Evolutionary conservation across 2,888 invertebrate genomes (phyloP), one percentile per base, ranked within the genome.

Genomic region (Germaria angustata): DNA sequence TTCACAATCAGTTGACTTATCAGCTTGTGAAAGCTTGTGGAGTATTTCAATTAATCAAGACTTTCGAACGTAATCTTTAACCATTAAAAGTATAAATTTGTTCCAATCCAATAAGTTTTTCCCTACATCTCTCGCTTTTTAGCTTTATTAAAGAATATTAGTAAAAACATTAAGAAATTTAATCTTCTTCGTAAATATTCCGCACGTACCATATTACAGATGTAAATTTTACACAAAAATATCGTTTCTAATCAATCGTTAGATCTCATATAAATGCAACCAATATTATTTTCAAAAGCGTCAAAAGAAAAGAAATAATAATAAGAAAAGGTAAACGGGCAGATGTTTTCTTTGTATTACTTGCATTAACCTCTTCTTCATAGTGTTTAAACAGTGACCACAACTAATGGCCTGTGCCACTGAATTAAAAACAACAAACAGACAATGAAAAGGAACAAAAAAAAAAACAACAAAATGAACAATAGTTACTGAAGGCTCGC

Each of bases 371-470:
- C 39, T 66, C 24, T 57, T 24, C 32, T 59, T 46, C 17, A 34
- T 28, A n/a, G 51, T 68, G 69, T 82, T 82, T 82, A 69, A 82
- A 82, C 69, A 81, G 78, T 88, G 89, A 89, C 89, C 89, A 87
- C 89, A 88, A 89, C 89, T 89, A 90, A 89, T 89, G 89, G 89
- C 88, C 89, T 89, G 90, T 90, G 89, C 89, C 89, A 89, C 89
- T 87, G 89, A 85, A 84, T 72, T 72, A 61, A 84, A 83, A 80
- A 80, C 36, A 68, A 69, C 59, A 69, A 63, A 63, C 55, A 68
- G 22, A 28, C 51, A 44, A 32, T 17, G 44, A 22, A 22, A 39
- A 17, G 6, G 28, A 3, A 28, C 49, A 36, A 20, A 1, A 49
- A 55, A 34, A n/a, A 17, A 51, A 61, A 57, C 24, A n/a, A 66